A percentile compares a stretch with the other conserved stretches of the same genome.
Conservation (phyloP, 37 sponge, comb jelly and placozoan genomes). For the Chondrosia reniformis region DNA sequence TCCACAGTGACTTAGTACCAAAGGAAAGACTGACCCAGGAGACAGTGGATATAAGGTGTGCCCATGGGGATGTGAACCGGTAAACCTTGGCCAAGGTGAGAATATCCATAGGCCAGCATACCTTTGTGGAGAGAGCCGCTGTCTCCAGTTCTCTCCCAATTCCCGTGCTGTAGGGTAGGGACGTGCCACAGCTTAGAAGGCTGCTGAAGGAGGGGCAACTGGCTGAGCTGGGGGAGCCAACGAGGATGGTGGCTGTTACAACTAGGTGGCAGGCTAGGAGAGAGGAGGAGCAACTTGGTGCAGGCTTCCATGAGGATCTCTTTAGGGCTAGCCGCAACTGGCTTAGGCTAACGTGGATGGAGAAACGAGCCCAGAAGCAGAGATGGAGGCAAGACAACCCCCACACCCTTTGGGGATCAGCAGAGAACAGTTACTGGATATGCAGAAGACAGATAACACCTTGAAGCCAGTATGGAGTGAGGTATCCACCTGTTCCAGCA, state of each 20-base stretch:
- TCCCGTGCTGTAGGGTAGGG: conserved; percentile 30
- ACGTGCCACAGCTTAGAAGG: conserved; percentile 21
- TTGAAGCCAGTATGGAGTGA: no score
- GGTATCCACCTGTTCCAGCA: no score
- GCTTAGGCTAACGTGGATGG: neutral
- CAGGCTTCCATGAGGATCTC: neutral
- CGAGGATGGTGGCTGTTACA: conserved; percentile 12
- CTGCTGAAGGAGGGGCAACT: neutral
- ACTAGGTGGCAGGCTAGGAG: conserved; percentile 18
- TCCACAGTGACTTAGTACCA: no score
- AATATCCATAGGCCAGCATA: conserved; percentile 5
- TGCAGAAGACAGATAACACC: no score
- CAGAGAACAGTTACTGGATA: neutral
- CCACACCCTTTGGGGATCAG: neutral
- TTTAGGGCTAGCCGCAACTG: neutral
- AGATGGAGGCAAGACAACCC: neutral
- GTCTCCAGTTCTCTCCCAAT: conserved; percentile 27
- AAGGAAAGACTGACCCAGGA: neutral
- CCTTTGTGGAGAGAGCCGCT: conserved; percentile 6
- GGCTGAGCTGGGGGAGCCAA: neutral
- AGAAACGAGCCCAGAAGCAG: neutral
- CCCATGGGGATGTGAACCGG: conserved; percentile 29
- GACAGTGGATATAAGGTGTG: conserved; percentile 19
- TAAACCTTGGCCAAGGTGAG: conserved; percentile 30
- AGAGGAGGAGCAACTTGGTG: neutral